phyloP scores from a whole-genome alignment of 2,888 invertebrate genomes.

The Seira musarum region DNA sequence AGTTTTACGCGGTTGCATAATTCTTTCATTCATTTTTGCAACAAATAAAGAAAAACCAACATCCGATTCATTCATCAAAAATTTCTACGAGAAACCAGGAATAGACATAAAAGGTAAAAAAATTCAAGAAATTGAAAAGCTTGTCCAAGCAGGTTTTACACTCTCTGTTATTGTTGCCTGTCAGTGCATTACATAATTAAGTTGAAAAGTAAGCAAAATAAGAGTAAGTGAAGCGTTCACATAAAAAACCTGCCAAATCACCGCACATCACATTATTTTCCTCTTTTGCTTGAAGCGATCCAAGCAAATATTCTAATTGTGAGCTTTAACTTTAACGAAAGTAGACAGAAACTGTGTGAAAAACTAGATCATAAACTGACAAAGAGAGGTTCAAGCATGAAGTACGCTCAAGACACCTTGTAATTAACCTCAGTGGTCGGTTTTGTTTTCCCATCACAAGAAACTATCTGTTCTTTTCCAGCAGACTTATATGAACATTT shows the following conservation, averaged over 20 bases:
- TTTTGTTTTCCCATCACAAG: constrained; percentile 26
- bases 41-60: constrained; percentile 3
- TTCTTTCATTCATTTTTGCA: constrained; percentile 37
- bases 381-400: constrained; percentile 33
- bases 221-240: neutral
- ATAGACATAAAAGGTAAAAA: constrained; percentile 13
- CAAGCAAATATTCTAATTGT: constrained; percentile 57
- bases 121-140: neutral
- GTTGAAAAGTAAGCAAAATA: neutral
- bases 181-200: constrained; percentile 36
- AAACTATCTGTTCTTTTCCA: neutral
- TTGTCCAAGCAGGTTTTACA: constrained; percentile 4
- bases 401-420: constrained; percentile 40
- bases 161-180: constrained; percentile 14
- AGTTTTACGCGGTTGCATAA: neutral
- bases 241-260: constrained; percentile 8
- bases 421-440: constrained; percentile 52
- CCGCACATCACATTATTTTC: constrained; percentile 22
- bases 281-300: neutral
- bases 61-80: constrained; percentile 1
- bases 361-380: constrained; percentile 55
- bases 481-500: too few species aligned
- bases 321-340: constrained; percentile 28
- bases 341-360: constrained; percentile 50
- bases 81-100: neutral